Conservation (phyloP, 1,140 invertebrate species). For the Drosophila ironensis region DNA sequence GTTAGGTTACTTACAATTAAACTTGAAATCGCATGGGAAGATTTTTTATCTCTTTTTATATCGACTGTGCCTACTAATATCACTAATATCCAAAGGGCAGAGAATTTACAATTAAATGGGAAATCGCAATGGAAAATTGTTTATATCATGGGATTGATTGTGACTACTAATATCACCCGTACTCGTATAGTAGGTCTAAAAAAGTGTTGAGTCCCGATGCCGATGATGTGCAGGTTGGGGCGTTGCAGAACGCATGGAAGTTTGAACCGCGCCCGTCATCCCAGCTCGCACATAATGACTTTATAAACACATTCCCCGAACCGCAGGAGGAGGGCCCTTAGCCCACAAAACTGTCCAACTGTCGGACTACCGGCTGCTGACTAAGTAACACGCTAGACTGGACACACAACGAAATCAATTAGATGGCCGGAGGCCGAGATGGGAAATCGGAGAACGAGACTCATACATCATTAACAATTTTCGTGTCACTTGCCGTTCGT, state of each 20-base stretch:
- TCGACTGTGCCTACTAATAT: too few species aligned
- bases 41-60: too few species aligned
- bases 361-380: slow-evolving; percentile 47
- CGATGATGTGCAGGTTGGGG: slow-evolving; percentile 19
- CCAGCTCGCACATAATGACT: slow-evolving; percentile 50
- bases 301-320: slow-evolving; percentile 52
- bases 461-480: slow-evolving; percentile 79
- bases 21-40: too few species aligned
- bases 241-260: not conserved
- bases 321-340: slow-evolving; percentile 9
- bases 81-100: too few species aligned
- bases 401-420: slow-evolving; percentile 64
- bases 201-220: slow-evolving; percentile 3
- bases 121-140: too few species aligned
- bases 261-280: slow-evolving; percentile 8
- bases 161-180: not conserved
- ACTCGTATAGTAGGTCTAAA: too few species aligned
- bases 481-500: slow-evolving; percentile 66
- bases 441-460: slow-evolving; percentile 38
- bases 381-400: slow-evolving; percentile 43
- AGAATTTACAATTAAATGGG: too few species aligned
- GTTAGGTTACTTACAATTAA: too few species aligned
- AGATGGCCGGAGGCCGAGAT: slow-evolving; percentile 42
- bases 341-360: slow-evolving; percentile 49
- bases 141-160: too few species aligned